Percentiles rank a stretch among this genome's conserved stretches.
phyloP scores from a whole-genome alignment of 2,113 vertebrate species.

The Nycticryphes semicollaris region DNA sequence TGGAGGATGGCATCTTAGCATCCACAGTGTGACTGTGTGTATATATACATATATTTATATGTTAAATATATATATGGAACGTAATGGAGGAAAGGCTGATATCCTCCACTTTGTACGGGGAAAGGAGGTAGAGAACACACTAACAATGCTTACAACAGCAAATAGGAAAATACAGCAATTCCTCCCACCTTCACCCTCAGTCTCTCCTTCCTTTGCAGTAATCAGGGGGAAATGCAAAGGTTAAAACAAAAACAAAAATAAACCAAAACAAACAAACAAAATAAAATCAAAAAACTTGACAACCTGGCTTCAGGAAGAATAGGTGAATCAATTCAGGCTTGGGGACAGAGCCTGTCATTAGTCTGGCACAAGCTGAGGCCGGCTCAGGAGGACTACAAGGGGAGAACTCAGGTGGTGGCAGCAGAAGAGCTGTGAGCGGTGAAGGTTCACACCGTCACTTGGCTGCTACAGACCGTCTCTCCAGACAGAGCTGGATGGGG shows the following conservation, averaged over 20 bases:
- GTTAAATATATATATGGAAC: background rate
- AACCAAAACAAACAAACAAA: no score
- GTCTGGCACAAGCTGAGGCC: background rate
- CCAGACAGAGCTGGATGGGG: background rate
- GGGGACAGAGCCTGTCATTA: background rate
- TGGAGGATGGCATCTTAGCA: background rate
- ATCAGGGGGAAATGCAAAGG: background rate
- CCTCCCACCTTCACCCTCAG: background rate
- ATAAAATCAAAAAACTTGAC: no score
- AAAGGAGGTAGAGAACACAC: background rate
- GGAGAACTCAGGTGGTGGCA: no score
- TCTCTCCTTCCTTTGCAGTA: background rate
- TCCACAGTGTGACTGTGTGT: fast-evolving
- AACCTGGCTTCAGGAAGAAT: background rate
- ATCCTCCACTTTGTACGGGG: background rate
- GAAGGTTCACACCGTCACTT: fast-evolving
- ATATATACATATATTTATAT: no score
- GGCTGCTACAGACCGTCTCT: fast-evolving
- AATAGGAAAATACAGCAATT: background rate
- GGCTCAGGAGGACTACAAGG: no score
- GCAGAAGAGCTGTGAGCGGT: background rate
- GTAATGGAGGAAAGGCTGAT: background rate
- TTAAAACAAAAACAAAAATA: background rate
- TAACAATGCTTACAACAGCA: background rate
- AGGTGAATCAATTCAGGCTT: background rate